A percentile compares a stretch with the other conserved stretches of the same genome.
Conservation (phyloP, 92 coral and sea anemone genomes). For the Palythoa heliodiscus region DNA sequence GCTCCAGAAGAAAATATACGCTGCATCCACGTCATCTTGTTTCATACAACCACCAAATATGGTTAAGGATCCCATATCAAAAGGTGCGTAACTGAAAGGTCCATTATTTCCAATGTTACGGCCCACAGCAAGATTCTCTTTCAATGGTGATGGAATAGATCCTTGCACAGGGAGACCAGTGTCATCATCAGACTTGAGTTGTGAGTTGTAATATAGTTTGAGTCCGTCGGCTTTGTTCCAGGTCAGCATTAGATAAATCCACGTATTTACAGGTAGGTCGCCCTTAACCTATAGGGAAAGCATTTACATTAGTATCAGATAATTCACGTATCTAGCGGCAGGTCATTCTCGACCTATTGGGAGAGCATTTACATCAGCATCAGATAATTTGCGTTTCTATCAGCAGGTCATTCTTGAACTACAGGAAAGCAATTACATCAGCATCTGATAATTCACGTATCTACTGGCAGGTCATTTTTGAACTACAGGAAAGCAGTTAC, state of each 20-base stretch:
- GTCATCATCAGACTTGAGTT: constrained; percentile 70
- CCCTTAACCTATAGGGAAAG: constrained; percentile 53
- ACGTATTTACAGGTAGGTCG: constrained; percentile 51
- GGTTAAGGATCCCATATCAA: constrained; percentile 86
- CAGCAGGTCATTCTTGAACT: too few relatives aligned
- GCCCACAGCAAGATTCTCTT: constrained; percentile 84
- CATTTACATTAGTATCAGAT: not conserved
- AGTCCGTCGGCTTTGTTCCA: constrained; percentile 86
- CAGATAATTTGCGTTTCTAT: too few relatives aligned
- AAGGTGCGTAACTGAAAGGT: constrained; percentile 58
- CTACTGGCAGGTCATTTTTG: too few relatives aligned
- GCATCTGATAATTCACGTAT: too few relatives aligned
- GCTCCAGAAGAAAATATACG: constrained; percentile 93
- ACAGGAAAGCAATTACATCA: too few relatives aligned
- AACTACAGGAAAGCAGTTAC: too few relatives aligned
- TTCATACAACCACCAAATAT: constrained; percentile 75
- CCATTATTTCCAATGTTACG: constrained; percentile 79
- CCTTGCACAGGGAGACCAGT: constrained; percentile 72
- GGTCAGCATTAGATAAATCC: constrained; percentile 86
- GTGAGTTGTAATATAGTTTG: constrained; percentile 76
- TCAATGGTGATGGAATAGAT: constrained; percentile 58
- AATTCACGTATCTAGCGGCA: not conserved
- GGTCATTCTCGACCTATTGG: not conserved
- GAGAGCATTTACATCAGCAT: not conserved
- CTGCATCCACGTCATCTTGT: constrained; percentile 85